Evolutionary conservation across 2,888 invertebrate species (phyloP), one percentile per base, ranked within the genome.

Genomic region (Neoaliturus tenellus): DNA sequence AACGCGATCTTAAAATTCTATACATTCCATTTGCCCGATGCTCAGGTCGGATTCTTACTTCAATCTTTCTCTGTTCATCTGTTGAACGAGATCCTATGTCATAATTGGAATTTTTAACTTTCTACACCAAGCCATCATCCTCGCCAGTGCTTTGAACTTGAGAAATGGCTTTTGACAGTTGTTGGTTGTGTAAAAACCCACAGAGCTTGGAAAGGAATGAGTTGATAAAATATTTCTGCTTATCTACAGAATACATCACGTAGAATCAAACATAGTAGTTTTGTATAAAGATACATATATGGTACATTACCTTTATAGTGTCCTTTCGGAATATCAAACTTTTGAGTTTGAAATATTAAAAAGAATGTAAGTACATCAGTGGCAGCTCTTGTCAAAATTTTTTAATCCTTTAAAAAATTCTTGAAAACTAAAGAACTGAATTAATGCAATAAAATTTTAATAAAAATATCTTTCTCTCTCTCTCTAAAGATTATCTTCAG

Each of bases 1-100:
- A 44, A 4, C 23, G 35, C 25, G 31, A 78, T 55, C 28, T 71
- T 67, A 17, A n/a, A 73, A 75, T 14, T 75, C 75, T 55, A 55
- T 78, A 78, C 78, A 78, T 78, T 78, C 78, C 78, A 78, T 55
- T n/a, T 33, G 73, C 44, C 44, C 25, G 73, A 28, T 75, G 20
- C 20, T 23, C 1, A 25, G 8, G 28, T 44, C 73, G 44, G 73
- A 75, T 14, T 75, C 73, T 75, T 75, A 75, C 48, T 75, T 17
- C 25, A 35, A 78, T 78, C 78, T 55, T 31, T 78, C 55, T 51
- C 55, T 20, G 55, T 78, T 78, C 55, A 48, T 78, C 78, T 78
- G 44, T 48, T 4, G 78, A 78, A 51, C 31, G 33, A 41, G 44
- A 31, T 33, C 55, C n/a, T 55, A 33, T 78, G 78, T 35, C 78